Evolutionary conservation across 2,797 vertebrate genomes (phyloP).

Genomic region (Amniataba percoides): DNA sequence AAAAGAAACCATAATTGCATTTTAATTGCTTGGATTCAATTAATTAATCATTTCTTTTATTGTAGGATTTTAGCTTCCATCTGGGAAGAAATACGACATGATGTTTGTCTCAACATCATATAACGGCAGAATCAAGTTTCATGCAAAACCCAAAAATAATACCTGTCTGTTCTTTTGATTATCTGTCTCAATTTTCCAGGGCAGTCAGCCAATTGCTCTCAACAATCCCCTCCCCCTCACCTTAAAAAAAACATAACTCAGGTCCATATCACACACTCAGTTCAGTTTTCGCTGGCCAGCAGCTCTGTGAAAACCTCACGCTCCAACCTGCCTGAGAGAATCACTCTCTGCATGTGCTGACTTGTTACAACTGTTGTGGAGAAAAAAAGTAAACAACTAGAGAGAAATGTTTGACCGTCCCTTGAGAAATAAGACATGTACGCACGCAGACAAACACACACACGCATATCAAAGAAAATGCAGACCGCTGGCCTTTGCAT

Average conservation of each 20-base stretch:
- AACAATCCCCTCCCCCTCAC: not conserved
- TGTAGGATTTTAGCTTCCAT: too few species aligned
- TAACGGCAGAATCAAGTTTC: constrained; percentile 9
- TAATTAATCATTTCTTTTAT: too few species aligned
- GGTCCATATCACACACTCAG: not conserved
- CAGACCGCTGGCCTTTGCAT: not conserved
- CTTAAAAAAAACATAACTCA: not conserved
- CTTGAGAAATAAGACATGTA: not conserved
- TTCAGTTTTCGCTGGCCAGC: not conserved
- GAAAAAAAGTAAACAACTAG: constrained; percentile 27
- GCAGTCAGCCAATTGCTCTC: not conserved
- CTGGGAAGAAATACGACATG: not conserved
- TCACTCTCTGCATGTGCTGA: constrained; percentile 6
- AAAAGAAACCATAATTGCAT: too few species aligned
- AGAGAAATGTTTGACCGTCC: not conserved
- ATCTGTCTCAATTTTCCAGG: not conserved
- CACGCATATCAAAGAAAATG: not conserved
- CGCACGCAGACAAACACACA: not conserved
- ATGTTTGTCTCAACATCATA: not conserved
- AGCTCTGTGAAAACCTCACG: not conserved
- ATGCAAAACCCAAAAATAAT: not conserved
- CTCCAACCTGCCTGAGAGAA: constrained; percentile 4
- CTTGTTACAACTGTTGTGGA: constrained; percentile 14
- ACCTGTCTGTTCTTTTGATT: constrained; percentile 12
- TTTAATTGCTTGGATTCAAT: too few species aligned